A percentile compares a stretch with the other conserved stretches of the same genome.
Evolutionary conservation across 1,140 invertebrate species (phyloP).

Genomic region (Drosophila asahinai): DNA sequence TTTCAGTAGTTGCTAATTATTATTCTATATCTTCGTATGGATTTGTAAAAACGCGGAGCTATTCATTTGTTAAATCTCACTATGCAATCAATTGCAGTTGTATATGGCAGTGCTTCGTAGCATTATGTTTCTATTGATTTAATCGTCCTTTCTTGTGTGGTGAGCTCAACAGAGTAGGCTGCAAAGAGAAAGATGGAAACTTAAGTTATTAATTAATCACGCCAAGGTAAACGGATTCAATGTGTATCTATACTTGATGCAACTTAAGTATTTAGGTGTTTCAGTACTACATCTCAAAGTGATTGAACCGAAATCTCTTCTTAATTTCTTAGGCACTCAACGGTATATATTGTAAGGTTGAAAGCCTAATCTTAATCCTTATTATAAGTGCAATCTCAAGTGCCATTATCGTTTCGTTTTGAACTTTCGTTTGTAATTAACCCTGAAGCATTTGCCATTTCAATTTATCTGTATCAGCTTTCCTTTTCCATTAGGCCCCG

Average conservation of each 20-base stretch:
- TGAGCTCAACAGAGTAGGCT: conserved; percentile 48
- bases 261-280: background rate
- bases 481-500: background rate
- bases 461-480: conserved; percentile 19
- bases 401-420: conserved; percentile 6
- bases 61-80: conserved; percentile 47
- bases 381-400: conserved; percentile 5
- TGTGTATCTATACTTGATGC: background rate
- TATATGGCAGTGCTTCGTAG: conserved; percentile 74
- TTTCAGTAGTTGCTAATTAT: conserved; percentile 27
- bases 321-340: too few species aligned
- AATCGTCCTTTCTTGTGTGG: conserved; percentile 18
- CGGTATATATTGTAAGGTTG: background rate
- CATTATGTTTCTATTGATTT: conserved; percentile 66
- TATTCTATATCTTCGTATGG: conserved; percentile 37
- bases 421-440: conserved; percentile 15
- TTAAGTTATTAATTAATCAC: background rate
- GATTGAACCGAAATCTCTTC: too few species aligned
- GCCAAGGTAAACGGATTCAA: too few species aligned
- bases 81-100: conserved; percentile 52
- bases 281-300: background rate
- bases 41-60: conserved; percentile 52
- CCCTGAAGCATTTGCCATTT: conserved; percentile 25
- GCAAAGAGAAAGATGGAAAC: conserved; percentile 4
- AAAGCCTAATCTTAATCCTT: background rate